phyloP scores from a whole-genome alignment of 2,888 invertebrate genomes.

The Drosophila fungiperda region DNA sequence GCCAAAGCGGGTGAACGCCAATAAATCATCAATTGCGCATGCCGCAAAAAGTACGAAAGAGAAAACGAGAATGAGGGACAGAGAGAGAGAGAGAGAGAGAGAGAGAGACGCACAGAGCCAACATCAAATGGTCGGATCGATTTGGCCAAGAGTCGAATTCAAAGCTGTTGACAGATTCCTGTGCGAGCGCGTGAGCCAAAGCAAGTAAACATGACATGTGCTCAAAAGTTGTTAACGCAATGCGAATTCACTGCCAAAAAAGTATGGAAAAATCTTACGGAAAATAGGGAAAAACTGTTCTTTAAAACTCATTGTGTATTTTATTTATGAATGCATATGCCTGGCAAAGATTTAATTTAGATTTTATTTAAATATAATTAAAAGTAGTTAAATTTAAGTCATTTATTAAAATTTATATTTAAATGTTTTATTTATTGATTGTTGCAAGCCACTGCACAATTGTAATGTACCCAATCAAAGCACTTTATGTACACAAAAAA shows the following conservation, averaged over 20 bases:
- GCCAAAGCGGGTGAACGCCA: constrained; percentile 68
- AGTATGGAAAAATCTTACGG: not conserved
- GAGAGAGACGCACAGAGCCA: not conserved
- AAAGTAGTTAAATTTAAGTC: not conserved
- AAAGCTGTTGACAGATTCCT: constrained; percentile 56
- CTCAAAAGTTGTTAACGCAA: not conserved
- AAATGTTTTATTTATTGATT: not conserved
- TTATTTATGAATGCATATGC: not conserved
- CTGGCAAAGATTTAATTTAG: too few species aligned
- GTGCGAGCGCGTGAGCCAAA: constrained; percentile 38
- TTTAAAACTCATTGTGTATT: not conserved
- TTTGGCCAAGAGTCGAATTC: constrained; percentile 45
- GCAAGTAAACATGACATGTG: constrained; percentile 16
- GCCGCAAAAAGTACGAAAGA: constrained; percentile 7
- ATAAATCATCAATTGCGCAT: constrained; percentile 67
- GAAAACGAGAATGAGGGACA: not conserved
- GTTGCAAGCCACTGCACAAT: not conserved
- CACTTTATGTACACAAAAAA: constrained; percentile 35
- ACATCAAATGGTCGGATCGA: constrained; percentile 30
- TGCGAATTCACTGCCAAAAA: constrained; percentile 15
- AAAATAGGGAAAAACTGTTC: not conserved
- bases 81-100: constrained; percentile 2
- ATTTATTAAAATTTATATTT: too few species aligned
- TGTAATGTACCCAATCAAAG: constrained; percentile 21
- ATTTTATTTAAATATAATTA: not conserved